Conservation (phyloP, 2,113 vertebrate species). For the Melanerpes formicivorus region DNA sequence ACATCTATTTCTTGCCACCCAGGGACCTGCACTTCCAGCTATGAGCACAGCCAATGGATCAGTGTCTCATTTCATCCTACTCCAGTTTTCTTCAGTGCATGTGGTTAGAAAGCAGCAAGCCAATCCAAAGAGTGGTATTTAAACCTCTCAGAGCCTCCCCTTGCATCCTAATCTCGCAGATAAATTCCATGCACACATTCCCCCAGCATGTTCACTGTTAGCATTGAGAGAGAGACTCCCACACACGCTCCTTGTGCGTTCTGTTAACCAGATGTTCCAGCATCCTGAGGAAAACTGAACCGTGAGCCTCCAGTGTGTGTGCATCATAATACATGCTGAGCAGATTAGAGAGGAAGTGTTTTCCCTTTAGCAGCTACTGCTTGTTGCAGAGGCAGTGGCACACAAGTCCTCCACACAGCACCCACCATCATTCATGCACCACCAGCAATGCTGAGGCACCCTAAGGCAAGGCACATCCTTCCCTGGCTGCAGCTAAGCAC, state of each 20-base stretch:
- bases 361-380: constrained; percentile 1
- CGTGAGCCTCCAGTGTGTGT: constrained; percentile 21
- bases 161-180: neutral
- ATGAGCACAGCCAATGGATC: neutral
- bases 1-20: neutral
- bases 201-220: constrained; percentile 14
- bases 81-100: neutral
- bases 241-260: neutral
- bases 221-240: neutral
- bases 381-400: neutral
- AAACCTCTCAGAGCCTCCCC: neutral
- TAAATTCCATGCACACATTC: neutral
- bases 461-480: neutral
- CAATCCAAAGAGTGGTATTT: neutral
- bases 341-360: constrained; percentile 16
- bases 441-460: neutral
- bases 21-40: neutral
- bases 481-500: rapidly evolving
- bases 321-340: neutral
- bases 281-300: constrained; percentile 43
- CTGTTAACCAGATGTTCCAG: constrained; percentile 49
- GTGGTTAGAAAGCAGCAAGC: neutral
- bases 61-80: neutral
- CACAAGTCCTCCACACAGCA: neutral
- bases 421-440: neutral